Conservation (phyloP, 2,113 vertebrate species). For the Pheucticus melanocephalus region DNA sequence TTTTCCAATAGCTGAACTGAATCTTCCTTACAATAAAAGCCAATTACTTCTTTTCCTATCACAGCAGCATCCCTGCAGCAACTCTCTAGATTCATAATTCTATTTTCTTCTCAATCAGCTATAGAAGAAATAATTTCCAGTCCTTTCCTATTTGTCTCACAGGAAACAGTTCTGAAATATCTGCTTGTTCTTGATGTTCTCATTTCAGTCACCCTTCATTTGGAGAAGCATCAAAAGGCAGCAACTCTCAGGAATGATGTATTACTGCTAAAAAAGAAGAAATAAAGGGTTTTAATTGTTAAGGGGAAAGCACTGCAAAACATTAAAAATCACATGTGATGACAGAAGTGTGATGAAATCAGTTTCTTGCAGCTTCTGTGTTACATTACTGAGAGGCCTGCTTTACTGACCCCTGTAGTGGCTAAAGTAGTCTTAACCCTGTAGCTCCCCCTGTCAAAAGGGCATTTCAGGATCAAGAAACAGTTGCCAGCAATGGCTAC, state of each 20-base stretch:
- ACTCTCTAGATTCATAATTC: not conserved
- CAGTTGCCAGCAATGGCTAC: not conserved
- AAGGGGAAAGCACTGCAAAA: not conserved
- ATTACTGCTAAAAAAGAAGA: not conserved
- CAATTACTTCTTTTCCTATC: not conserved
- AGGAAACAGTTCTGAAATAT: not conserved
- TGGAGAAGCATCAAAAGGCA: not conserved
- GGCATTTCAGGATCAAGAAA: not conserved
- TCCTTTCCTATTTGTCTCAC: not conserved
- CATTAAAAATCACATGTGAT: not conserved
- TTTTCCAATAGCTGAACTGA: not conserved
- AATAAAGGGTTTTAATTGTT: not conserved
- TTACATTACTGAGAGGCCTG: not conserved
- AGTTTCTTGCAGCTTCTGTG: not conserved
- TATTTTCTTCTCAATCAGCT: not conserved
- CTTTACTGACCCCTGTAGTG: not conserved
- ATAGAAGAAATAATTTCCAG: not conserved
- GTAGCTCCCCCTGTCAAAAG: not conserved
- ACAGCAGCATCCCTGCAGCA: not conserved
- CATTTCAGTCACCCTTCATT: not conserved
- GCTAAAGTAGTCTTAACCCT: not conserved
- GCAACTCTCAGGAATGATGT: not conserved
- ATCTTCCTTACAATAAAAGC: not conserved
- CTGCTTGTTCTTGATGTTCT: not conserved
- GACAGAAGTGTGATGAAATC: not conserved